These are phyloP conservation scores for Leptosomus discolor DNA, from an alignment of 2,113 vertebrate species.

Conservation along the genomic window DNA sequence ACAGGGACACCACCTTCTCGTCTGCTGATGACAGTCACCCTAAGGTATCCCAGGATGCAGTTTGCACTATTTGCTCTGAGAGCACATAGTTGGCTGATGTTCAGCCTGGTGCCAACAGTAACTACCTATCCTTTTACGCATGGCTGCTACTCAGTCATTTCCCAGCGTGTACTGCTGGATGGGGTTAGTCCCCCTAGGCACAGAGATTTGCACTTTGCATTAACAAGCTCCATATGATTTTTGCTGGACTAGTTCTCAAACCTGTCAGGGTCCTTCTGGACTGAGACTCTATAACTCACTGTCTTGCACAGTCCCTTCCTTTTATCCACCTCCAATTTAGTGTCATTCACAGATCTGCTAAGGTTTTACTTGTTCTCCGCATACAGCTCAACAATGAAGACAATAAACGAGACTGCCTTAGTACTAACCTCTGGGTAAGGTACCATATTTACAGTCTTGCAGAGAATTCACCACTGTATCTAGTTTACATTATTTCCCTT, in stretches of 20 bases:
- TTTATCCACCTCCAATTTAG: not conserved
- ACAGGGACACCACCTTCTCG: not conserved
- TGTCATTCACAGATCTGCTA: not conserved
- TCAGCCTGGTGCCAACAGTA: not conserved
- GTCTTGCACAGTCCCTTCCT: not conserved
- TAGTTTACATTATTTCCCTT: not conserved
- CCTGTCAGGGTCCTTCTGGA: not conserved
- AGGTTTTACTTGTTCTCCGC: not conserved
- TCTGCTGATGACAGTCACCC: not conserved
- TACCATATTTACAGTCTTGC: not conserved
- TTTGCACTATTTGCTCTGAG: not conserved
- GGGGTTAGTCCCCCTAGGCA: not conserved
- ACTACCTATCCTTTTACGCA: not conserved
- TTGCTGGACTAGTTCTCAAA: not conserved
- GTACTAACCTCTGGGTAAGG: not conserved
- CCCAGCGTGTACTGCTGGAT: not conserved
- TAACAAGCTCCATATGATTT: not conserved
- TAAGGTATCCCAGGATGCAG: not conserved
- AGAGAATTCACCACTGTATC: not conserved
- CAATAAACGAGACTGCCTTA: not conserved
- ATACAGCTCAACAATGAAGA: fast-evolving
- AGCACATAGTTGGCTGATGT: not conserved
- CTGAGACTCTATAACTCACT: not conserved
- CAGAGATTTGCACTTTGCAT: not conserved
- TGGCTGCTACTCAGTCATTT: not conserved